These are phyloP conservation scores for Menidia beryllina DNA, from an alignment of 2,113 vertebrate species.

Conservation along the genomic window DNA sequence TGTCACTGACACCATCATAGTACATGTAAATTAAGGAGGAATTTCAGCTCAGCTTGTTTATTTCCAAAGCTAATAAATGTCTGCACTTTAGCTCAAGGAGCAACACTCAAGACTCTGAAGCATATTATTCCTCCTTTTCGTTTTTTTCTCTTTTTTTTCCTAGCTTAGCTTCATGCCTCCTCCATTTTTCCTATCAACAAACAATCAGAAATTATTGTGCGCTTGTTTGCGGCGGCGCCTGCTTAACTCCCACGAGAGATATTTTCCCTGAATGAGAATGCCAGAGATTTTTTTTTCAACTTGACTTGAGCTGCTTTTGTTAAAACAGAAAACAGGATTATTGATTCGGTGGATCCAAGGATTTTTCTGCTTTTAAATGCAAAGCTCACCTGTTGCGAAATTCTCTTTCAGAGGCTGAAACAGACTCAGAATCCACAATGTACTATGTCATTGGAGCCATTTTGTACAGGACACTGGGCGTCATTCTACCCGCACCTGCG, in stretches of 20 bases:
- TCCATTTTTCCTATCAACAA: neutral
- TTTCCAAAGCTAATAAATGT: neutral
- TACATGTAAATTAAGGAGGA: slow-evolving; percentile 27
- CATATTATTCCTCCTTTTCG: neutral
- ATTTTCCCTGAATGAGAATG: neutral
- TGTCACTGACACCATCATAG: slow-evolving; percentile 20
- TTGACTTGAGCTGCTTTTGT: neutral
- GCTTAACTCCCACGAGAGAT: neutral
- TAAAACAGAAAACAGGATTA: neutral
- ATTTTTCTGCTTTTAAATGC: neutral
- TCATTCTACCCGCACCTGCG: slow-evolving; percentile 93
- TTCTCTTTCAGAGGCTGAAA: slow-evolving; percentile 82
- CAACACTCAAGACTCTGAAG: neutral
- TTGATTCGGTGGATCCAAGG: neutral
- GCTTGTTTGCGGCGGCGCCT: neutral
- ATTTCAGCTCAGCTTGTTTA: slow-evolving; percentile 14
- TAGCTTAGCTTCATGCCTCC: neutral
- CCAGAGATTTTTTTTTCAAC: neutral
- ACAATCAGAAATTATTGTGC: no score
- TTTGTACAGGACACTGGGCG: slow-evolving; percentile 92
- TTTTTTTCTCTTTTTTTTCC: no score
- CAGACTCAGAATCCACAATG: slow-evolving; percentile 78
- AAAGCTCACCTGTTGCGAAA: slow-evolving; percentile 24
- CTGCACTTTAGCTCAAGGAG: neutral
- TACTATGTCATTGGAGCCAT: slow-evolving; percentile 97